Conservation (phyloP, 2,797 vertebrate genomes). For the Danionella dracula region DNA sequence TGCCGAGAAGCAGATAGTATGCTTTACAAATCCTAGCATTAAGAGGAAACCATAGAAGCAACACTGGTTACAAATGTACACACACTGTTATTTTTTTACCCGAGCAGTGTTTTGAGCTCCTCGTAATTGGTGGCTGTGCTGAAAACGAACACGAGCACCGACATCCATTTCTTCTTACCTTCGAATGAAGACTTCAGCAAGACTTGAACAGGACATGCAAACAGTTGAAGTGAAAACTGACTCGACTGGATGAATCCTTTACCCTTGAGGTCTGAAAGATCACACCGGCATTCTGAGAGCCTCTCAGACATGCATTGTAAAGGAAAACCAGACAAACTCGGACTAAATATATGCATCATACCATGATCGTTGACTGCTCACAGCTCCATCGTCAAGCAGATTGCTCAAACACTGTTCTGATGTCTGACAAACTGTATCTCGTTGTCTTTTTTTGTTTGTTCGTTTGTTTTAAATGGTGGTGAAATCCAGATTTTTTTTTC, state of each 20-base stretch:
- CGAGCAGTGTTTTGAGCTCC: slow-evolving; percentile 41
- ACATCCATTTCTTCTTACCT: slow-evolving; percentile 55
- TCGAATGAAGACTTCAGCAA: slow-evolving; percentile 75
- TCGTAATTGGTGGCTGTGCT: slow-evolving; percentile 39
- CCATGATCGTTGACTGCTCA: slow-evolving; percentile 43
- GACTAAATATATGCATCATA: slow-evolving; percentile 73
- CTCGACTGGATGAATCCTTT: slow-evolving; percentile 66
- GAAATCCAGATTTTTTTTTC: slow-evolving; percentile 62
- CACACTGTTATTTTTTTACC: slow-evolving; percentile 35
- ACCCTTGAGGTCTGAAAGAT: slow-evolving; percentile 62
- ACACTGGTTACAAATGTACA: slow-evolving; percentile 52
- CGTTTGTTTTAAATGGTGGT: slow-evolving; percentile 59
- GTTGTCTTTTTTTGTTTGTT: no score
- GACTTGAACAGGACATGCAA: slow-evolving; percentile 68
- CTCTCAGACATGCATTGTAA: slow-evolving; percentile 73
- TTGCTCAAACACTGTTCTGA: slow-evolving; percentile 62
- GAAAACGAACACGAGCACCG: slow-evolving; percentile 38
- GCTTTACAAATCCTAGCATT: slow-evolving; percentile 34
- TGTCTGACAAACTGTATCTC: slow-evolving; percentile 70
- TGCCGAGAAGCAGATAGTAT: slow-evolving; percentile 23
- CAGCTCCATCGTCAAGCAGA: slow-evolving; percentile 62
- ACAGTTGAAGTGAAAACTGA: slow-evolving; percentile 60
- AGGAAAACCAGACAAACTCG: slow-evolving; percentile 53
- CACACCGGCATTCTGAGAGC: slow-evolving; percentile 66
- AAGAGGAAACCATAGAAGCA: slow-evolving; percentile 40